Evolutionary conservation across 1,140 invertebrate species (phyloP).

Genomic region (Macrobrachium rosenbergii): DNA sequence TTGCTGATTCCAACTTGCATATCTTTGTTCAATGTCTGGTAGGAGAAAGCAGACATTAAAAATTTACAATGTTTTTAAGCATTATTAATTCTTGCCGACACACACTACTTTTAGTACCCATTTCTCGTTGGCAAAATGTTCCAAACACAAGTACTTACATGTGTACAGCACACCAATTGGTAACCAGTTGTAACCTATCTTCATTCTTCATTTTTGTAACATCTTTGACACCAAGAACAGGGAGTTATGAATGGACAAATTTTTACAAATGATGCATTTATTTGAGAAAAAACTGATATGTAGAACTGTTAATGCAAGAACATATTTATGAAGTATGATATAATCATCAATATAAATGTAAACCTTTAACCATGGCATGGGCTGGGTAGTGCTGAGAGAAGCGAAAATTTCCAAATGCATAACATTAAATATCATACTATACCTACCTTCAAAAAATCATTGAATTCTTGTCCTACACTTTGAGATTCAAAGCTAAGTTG

Average conservation of each 20-base stretch:
- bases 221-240: too few species aligned
- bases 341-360: not conserved
- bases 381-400: not conserved
- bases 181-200: too few species aligned
- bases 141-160: too few species aligned
- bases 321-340: too few species aligned
- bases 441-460: conserved; percentile 66
- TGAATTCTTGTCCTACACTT: conserved; percentile 52
- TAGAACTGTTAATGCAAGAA: not conserved
- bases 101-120: not conserved
- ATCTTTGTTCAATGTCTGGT: conserved; percentile 58
- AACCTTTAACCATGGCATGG: not conserved
- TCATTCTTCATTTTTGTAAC: too few species aligned
- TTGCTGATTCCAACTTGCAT: conserved; percentile 46
- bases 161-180: too few species aligned
- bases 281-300: too few species aligned
- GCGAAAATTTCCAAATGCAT: not conserved
- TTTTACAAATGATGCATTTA: too few species aligned
- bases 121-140: too few species aligned
- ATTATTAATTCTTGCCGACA: not conserved
- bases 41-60: not conserved
- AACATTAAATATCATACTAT: conserved; percentile 48
- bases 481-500: conserved; percentile 50
- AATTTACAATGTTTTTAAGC: not conserved
- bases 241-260: too few species aligned